phyloP scores from a whole-genome alignment of 1,140 invertebrate species.

The Drosophila willistoni region DNA sequence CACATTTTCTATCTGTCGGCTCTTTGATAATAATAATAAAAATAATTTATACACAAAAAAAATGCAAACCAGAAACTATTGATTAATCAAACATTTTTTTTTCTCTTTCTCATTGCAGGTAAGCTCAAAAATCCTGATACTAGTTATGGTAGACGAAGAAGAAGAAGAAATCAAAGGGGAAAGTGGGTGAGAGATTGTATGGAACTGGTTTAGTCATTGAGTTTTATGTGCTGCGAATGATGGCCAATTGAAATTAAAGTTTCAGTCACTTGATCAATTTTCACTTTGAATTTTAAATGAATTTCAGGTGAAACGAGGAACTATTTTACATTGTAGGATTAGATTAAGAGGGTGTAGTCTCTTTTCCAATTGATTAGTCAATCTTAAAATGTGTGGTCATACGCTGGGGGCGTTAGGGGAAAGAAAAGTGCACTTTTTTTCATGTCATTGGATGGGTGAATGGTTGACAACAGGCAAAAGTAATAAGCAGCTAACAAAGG shows the following conservation, averaged over 20 bases:
- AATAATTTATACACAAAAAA: neutral
- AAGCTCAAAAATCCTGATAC: conserved; percentile 59
- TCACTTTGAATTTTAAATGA: conserved; percentile 15
- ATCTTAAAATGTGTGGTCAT: neutral
- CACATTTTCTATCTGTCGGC: conserved; percentile 44
- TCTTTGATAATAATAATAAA: conserved; percentile 24
- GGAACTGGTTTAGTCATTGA: conserved; percentile 11
- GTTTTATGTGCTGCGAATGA: conserved; percentile 14
- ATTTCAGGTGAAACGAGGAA: conserved; percentile 1
- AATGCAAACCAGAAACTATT: conserved; percentile 49
- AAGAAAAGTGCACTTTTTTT: neutral
- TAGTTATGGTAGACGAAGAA: conserved; percentile 6
- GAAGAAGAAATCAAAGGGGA: conserved; percentile 1
- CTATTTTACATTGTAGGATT: too few relatives aligned
- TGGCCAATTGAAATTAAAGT: conserved; percentile 10
- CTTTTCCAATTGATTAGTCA: too few relatives aligned
- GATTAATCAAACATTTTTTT: conserved; percentile 63
- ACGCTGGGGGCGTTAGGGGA: too few relatives aligned
- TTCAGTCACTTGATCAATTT: conserved; percentile 6
- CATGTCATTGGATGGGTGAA: neutral
- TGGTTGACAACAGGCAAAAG: conserved; percentile 32
- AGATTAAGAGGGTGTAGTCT: too few relatives aligned
- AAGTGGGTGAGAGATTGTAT: conserved; percentile 19
- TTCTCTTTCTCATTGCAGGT: conserved; percentile 61
- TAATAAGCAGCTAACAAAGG: conserved; percentile 46